Evolutionary conservation across 1,140 invertebrate species (phyloP), one percentile per base, ranked within the genome.

Genomic region (Drosophila persimilis): DNA sequence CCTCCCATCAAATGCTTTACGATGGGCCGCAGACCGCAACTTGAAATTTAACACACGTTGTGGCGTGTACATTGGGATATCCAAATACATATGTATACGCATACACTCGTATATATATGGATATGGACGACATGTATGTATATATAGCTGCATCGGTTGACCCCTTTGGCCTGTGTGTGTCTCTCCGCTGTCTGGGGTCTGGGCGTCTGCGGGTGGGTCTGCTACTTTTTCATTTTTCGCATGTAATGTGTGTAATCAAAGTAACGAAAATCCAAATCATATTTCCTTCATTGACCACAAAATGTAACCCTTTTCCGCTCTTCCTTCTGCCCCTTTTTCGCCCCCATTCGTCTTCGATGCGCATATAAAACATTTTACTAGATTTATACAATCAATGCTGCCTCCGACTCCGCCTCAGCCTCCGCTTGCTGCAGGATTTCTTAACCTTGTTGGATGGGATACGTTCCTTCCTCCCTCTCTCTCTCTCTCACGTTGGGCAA

Each of bases 231-330:
- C 81, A 86, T 78, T 88, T 86, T 81, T 88, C 83, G 63, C 83
- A 79, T 88, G 83, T 88, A 88, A 88, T 88, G 83, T 88, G 83
- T 88, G 83, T 88, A 88, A 88, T 88, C 83, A 88, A 88, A 88
- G 83, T 88, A 88, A 76, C 83, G 35, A 88, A 88, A 88, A 88
- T 88, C 83, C 83, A 88, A 88, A 88, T 88, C 83, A 88, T 88
- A 88, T 88, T 88, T 88, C 83, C 83, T 88, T 83, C 83, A 88
- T 88, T 88, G 83, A 88, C 83, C 83, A 88, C 83, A 88, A 79
- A 86, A 81, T 85, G 80, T 70, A 84, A 84, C 80, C 80, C 83
- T 85, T 85, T 80, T 57, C 45, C 59, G 20, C 56, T 24, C 39
- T 20, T 11, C 8, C 54, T 5, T 13, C 4, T 13, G 24, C 17